Conservation (phyloP, 2,113 vertebrate species). For the Setophaga coronata region DNA sequence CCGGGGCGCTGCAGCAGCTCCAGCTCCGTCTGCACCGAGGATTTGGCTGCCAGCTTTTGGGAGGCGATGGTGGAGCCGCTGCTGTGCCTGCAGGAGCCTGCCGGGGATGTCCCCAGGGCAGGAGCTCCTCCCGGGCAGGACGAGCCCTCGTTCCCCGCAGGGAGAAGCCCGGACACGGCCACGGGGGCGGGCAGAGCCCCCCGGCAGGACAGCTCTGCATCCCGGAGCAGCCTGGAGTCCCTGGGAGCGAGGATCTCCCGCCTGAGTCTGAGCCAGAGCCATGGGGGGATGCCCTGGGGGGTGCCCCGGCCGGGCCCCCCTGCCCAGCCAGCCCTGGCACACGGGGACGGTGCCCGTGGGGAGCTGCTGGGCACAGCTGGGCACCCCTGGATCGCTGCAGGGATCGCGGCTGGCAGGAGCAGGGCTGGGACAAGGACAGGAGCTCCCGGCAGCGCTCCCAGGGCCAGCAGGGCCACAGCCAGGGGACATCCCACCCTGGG, state of each 20-base stretch:
- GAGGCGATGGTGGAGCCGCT: conserved; percentile 69
- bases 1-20: background rate
- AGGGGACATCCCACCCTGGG: background rate
- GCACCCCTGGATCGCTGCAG: accelerated
- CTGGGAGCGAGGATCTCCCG: conserved; percentile 21
- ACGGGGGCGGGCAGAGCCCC: background rate
- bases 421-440: accelerated
- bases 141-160: background rate
- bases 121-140: background rate
- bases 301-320: accelerated
- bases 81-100: background rate
- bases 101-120: background rate
- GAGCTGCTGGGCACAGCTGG: accelerated
- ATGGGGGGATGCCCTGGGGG: background rate
- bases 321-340: accelerated
- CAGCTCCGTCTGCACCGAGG: conserved; percentile 76
- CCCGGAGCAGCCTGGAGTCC: conserved; percentile 9
- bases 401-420: background rate
- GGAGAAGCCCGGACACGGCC: background rate
- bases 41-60: conserved; percentile 72
- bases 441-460: accelerated
- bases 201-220: accelerated
- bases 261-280: conserved; percentile 46
- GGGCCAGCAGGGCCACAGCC: accelerated
- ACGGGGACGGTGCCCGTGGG: accelerated